Evolutionary conservation across 2,888 invertebrate species (phyloP).

Genomic region (Eupithecia tripunctaria): DNA sequence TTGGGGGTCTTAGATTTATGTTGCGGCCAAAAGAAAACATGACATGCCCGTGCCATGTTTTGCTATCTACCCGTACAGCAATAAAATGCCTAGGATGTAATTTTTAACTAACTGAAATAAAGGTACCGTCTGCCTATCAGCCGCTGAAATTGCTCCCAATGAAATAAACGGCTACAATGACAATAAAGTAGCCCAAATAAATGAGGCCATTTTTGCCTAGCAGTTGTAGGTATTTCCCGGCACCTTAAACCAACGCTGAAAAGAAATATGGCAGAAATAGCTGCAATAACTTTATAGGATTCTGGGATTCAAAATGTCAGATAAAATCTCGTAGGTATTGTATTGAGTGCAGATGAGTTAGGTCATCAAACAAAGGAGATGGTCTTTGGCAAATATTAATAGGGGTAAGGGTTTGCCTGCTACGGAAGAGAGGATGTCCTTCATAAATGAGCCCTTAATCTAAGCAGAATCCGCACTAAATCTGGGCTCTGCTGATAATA

Average conservation of each 20-base stretch:
- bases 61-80: neutral
- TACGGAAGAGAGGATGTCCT: constrained; percentile 13
- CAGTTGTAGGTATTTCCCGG: constrained; percentile 19
- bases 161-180: constrained; percentile 8
- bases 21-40: neutral
- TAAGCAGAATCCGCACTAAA: constrained; percentile 10
- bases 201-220: constrained; percentile 18
- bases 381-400: constrained; percentile 31
- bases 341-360: constrained; percentile 15
- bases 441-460: constrained; percentile 16
- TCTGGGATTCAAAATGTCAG: constrained; percentile 15
- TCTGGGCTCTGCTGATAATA: constrained; percentile 17
- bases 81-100: neutral
- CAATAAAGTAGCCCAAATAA: constrained; percentile 14
- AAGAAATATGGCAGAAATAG: constrained; percentile 12
- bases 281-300: neutral
- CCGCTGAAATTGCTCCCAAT: constrained; percentile 8
- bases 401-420: constrained; percentile 18
- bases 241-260: constrained; percentile 1
- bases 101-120: constrained; percentile 9
- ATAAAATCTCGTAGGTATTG: constrained; percentile 12
- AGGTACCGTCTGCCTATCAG: constrained; percentile 6
- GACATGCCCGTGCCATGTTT: neutral
- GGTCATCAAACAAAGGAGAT: constrained; percentile 20
- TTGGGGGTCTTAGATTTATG: constrained; percentile 3